Evolutionary conservation across 2,797 vertebrate species (phyloP).

Genomic region (Paratrypauchen microcephalus): DNA sequence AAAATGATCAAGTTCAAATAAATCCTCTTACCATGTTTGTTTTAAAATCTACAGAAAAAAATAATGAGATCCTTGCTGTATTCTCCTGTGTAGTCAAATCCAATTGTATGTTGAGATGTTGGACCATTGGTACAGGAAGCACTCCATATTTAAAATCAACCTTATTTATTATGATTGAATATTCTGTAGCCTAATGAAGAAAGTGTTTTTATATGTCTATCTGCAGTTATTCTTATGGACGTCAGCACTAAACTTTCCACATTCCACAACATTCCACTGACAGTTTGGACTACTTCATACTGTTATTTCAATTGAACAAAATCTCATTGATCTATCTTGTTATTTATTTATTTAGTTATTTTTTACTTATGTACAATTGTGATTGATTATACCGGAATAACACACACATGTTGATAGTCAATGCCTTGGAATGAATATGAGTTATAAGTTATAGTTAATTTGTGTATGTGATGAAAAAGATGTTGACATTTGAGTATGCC

Average conservation of each 20-base stretch:
- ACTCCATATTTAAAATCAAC: neutral
- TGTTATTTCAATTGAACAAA: neutral
- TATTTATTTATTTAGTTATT: slow-evolving; percentile 3
- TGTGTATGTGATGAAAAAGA: slow-evolving; percentile 33
- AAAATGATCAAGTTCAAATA: neutral
- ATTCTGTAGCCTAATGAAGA: slow-evolving; percentile 26
- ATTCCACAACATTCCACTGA: slow-evolving; percentile 18
- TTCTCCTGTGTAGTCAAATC: neutral
- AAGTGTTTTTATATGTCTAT: slow-evolving; percentile 24
- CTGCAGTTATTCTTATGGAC: slow-evolving; percentile 3
- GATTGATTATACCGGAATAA: slow-evolving; percentile 21
- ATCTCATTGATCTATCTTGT: neutral
- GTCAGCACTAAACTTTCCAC: slow-evolving; percentile 16
- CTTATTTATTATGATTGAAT: neutral
- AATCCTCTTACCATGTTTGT: neutral
- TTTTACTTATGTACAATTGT: slow-evolving; percentile 29
- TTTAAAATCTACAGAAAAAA: neutral
- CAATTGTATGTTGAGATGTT: neutral
- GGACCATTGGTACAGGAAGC: neutral
- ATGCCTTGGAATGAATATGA: slow-evolving; percentile 27
- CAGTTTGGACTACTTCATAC: slow-evolving; percentile 3
- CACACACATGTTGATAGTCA: slow-evolving; percentile 15
- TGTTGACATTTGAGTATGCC: slow-evolving; percentile 17
- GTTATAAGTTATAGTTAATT: slow-evolving; percentile 17
- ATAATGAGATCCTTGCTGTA: neutral